phyloP scores from a whole-genome alignment of 2,797 vertebrate genomes.

The Eulemur rubriventer region DNA sequence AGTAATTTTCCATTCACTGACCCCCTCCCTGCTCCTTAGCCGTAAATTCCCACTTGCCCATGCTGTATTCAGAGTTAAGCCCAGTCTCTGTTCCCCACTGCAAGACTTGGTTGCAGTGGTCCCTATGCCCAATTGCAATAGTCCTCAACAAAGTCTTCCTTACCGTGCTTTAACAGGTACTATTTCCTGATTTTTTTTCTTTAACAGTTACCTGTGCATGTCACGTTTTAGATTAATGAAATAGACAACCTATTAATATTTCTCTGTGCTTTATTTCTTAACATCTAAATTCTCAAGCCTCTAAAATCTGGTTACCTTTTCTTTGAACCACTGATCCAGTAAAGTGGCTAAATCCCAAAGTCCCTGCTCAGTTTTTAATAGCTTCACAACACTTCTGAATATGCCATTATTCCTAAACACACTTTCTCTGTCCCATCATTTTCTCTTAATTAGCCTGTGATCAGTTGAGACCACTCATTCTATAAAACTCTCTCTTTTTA shows the following conservation, averaged over 20 bases:
- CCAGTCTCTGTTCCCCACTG: too few relatives aligned
- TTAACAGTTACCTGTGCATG: neutral
- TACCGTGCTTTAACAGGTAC: neutral
- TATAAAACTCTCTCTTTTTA: neutral
- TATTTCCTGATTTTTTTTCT: neutral
- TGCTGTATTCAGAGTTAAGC: neutral
- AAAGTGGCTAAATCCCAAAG: neutral
- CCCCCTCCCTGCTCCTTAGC: neutral
- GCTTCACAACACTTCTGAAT: neutral
- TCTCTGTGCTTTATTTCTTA: constrained; percentile 43
- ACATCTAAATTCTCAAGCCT: neutral
- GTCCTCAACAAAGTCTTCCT: neutral
- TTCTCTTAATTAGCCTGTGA: neutral
- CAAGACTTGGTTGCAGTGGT: neutral
- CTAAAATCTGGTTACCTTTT: constrained; percentile 17
- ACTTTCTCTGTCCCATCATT: neutral
- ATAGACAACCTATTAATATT: neutral
- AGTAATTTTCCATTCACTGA: neutral
- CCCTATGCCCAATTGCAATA: neutral
- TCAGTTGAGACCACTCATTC: neutral
- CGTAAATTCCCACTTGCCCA: neutral
- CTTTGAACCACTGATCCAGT: neutral
- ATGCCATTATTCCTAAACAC: neutral
- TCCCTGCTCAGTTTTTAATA: neutral
- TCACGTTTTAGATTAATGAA: neutral